Conservation (phyloP, 2,797 vertebrate genomes). For the Enteromius anoplus region DNA sequence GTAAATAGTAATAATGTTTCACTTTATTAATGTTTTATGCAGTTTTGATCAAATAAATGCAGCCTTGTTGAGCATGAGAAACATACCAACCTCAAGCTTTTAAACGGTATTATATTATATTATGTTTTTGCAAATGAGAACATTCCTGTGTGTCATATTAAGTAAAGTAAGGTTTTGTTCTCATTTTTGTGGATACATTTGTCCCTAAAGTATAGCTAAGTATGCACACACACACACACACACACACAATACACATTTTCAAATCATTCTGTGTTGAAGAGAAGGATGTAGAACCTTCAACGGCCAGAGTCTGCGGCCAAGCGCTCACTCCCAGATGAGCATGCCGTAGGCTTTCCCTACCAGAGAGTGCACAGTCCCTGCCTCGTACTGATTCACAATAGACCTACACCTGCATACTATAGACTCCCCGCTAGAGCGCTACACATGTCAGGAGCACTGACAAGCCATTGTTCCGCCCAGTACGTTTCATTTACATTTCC, state of each 20-base stretch:
- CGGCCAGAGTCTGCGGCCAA: slow-evolving; percentile 94
- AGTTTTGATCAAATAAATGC: not conserved
- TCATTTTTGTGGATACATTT: not conserved
- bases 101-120: not conserved
- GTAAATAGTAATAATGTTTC: not conserved
- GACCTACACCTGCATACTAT: slow-evolving; percentile 3
- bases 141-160: not conserved
- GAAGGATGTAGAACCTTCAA: slow-evolving; percentile 88
- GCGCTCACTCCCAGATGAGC: slow-evolving; percentile 96
- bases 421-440: not conserved
- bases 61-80: not conserved
- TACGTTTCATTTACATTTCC: slow-evolving; percentile 22
- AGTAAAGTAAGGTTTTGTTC: not conserved
- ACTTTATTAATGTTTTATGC: not conserved
- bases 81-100: not conserved
- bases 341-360: slow-evolving; percentile 76
- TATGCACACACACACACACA: slow-evolving; percentile 23
- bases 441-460: slow-evolving; percentile 16
- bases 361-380: slow-evolving; percentile 69
- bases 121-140: not conserved
- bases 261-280: slow-evolving; percentile 69
- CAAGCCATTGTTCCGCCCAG: slow-evolving; percentile 24
- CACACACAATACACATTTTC: slow-evolving; percentile 48
- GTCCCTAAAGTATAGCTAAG: not conserved
- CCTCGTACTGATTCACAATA: slow-evolving; percentile 2